These are phyloP conservation scores for Oryzias celebensis DNA, from an alignment of 2,113 vertebrate species.

Conservation along the genomic window DNA sequence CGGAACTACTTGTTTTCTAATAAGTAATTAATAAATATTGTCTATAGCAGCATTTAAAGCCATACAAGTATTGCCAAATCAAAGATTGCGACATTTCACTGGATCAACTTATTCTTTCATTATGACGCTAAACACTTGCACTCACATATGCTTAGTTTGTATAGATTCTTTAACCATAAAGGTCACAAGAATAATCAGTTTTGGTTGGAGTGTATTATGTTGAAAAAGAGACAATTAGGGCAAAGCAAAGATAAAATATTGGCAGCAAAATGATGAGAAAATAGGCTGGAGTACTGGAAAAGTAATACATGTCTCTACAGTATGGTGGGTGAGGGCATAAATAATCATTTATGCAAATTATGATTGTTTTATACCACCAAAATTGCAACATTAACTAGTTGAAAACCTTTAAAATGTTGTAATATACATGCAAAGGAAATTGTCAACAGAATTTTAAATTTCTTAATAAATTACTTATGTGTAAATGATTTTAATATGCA, in stretches of 20 bases:
- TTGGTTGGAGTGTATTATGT: conserved; percentile 9
- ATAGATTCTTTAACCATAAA: conserved; percentile 50
- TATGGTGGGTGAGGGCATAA: no score
- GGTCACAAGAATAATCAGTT: conserved; percentile 49
- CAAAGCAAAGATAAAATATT: not conserved
- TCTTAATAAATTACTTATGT: conserved; percentile 24
- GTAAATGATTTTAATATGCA: conserved; percentile 27
- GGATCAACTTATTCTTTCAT: no score
- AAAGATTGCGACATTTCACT: no score
- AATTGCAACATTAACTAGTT: no score
- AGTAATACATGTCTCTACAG: no score
- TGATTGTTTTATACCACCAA: no score
- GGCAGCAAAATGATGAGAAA: conserved; percentile 10
- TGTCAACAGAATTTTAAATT: not conserved
- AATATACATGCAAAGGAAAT: not conserved
- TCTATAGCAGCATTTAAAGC: no score
- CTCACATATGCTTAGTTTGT: conserved; percentile 49
- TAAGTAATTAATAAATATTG: no score
- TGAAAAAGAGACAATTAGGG: conserved; percentile 12
- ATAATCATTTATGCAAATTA: no score
- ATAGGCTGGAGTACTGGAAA: conserved; percentile 14
- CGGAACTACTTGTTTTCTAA: no score
- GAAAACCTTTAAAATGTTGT: not conserved
- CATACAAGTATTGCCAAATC: not conserved
- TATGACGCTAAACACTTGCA: conserved; percentile 13